phyloP scores from a whole-genome alignment of 2,797 vertebrate genomes.

The Adrianichthys oophorus region DNA sequence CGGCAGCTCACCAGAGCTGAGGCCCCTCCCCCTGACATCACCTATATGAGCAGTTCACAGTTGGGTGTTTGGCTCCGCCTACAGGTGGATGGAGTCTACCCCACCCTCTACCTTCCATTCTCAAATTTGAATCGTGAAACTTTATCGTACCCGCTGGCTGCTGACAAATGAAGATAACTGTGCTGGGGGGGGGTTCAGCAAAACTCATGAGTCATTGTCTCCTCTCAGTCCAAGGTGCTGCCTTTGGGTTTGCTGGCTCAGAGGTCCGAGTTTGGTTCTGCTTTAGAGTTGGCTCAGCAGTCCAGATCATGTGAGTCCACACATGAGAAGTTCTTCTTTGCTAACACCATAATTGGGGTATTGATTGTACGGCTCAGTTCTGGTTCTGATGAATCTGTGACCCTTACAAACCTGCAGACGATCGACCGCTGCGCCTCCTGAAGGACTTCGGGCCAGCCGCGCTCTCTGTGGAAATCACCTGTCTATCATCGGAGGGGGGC shows the following conservation, averaged over 20 bases:
- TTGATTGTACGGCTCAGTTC: too few species aligned
- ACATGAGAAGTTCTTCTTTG: too few species aligned
- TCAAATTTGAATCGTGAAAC: too few species aligned
- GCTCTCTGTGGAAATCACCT: conserved; percentile 84
- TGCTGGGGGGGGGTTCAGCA: too few species aligned
- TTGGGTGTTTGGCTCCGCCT: too few species aligned
- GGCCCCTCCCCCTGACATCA: background rate
- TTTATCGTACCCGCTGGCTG: too few species aligned
- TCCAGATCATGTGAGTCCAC: conserved; percentile 83
- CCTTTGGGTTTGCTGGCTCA: conserved; percentile 82
- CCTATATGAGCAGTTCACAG: too few species aligned
- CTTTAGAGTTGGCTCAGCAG: conserved; percentile 80
- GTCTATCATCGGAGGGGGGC: conserved; percentile 84
- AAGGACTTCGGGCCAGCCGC: conserved; percentile 87
- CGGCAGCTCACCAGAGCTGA: background rate
- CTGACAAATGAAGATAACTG: too few species aligned
- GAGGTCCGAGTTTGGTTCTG: conserved; percentile 84
- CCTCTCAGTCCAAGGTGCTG: conserved; percentile 86
- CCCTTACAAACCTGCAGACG: conserved; percentile 68
- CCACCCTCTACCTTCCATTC: too few species aligned
- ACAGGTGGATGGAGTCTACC: too few species aligned
- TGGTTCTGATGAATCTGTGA: background rate
- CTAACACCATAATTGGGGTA: too few species aligned
- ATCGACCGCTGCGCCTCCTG: conserved; percentile 75
- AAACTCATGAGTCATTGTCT: background rate